These are phyloP conservation scores for Venustaconcha ellipsiformis DNA, from an alignment of 1,140 invertebrate species.

Conservation along the genomic window DNA sequence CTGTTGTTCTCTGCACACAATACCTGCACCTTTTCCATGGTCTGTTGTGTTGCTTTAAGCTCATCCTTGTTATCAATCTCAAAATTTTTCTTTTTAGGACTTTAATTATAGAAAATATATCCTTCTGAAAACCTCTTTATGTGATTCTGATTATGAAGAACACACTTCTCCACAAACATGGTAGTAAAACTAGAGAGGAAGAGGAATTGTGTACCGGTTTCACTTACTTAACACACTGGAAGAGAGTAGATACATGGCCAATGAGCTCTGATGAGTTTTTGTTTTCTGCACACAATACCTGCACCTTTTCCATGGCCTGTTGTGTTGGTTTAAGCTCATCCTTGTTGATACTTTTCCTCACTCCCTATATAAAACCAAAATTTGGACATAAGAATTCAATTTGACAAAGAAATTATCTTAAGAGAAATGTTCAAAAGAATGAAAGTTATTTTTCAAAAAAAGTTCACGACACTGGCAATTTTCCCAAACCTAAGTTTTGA, in stretches of 20 bases:
- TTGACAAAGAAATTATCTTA: no score
- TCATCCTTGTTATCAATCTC: slow-evolving; percentile 73
- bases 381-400: no score
- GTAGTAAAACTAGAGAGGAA: neutral
- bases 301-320: slow-evolving; percentile 94
- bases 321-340: slow-evolving; percentile 89
- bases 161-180: no score
- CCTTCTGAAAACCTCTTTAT: no score
- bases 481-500: no score
- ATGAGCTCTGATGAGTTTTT: slow-evolving; percentile 94
- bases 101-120: no score
- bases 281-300: slow-evolving; percentile 88
- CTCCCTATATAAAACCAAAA: slow-evolving; percentile 42
- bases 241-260: slow-evolving; percentile 79
- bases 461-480: no score
- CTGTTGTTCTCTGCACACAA: slow-evolving; percentile 92
- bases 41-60: slow-evolving; percentile 88
- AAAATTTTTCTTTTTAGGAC: no score
- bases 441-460: no score
- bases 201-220: neutral
- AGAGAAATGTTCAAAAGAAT: no score
- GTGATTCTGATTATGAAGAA: no score
- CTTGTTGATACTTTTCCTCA: slow-evolving; percentile 68
- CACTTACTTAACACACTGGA: slow-evolving; percentile 86
- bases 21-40: slow-evolving; percentile 93